These are phyloP conservation scores for Dichetophora obliterata DNA, from an alignment of 2,888 invertebrate genomes.

Conservation along the genomic window DNA sequence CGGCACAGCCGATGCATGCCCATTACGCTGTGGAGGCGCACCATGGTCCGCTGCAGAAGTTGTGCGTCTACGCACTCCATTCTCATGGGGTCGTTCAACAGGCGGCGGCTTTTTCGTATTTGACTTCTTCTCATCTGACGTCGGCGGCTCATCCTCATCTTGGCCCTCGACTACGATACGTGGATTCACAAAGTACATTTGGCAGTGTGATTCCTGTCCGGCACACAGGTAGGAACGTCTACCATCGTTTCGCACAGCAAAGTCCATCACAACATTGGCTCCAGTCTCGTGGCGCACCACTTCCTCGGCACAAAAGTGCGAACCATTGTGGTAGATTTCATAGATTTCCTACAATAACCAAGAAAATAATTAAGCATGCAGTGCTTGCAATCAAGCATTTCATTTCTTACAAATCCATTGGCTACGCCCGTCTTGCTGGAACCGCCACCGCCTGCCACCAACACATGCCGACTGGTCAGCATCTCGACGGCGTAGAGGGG, in stretches of 20 bases:
- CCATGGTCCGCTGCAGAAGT: slow-evolving; percentile 47
- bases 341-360: slow-evolving; percentile 89
- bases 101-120: slow-evolving; percentile 27
- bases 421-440: slow-evolving; percentile 96
- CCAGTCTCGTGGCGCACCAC: slow-evolving; percentile 91
- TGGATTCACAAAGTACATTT: slow-evolving; percentile 81
- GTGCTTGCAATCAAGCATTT: not conserved
- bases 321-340: slow-evolving; percentile 88
- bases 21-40: slow-evolving; percentile 64
- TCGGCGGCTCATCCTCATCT: slow-evolving; percentile 57
- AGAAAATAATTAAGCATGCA: not conserved
- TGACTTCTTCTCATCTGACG: slow-evolving; percentile 56
- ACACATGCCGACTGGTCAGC: slow-evolving; percentile 90
- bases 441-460: slow-evolving; percentile 98
- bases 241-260: slow-evolving; percentile 79
- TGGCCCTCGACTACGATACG: slow-evolving; percentile 73
- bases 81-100: slow-evolving; percentile 60
- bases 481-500: slow-evolving; percentile 93
- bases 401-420: slow-evolving; percentile 91
- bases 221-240: slow-evolving; percentile 86
- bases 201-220: slow-evolving; percentile 93
- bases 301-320: slow-evolving; percentile 87
- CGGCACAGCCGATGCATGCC: slow-evolving; percentile 50
- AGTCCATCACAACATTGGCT: slow-evolving; percentile 92
- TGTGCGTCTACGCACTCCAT: slow-evolving; percentile 62